Base-by-base conservation (phyloP, 2,113 vertebrate species). In the Microtus pennsylvanicus region DNA sequence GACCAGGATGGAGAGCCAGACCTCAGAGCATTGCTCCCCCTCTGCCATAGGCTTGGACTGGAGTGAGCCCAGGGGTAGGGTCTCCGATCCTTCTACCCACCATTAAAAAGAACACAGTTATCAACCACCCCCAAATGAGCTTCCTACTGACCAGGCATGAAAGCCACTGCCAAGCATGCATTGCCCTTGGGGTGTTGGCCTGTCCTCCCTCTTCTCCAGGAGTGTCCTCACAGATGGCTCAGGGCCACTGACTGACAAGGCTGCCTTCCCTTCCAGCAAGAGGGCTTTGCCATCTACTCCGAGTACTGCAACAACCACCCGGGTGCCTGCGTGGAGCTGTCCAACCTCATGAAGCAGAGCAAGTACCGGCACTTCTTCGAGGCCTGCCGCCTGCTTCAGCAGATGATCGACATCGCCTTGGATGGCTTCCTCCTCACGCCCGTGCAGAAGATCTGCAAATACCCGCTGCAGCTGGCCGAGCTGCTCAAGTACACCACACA, bases 401-500 rank as follows among this genome's bases (percentile, higher is more conserved):
- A 99, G 98, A 99, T 99, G 99, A 99, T 99, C 21, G 99, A 99
- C 98, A 99, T 99, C 91, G 99, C 99, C 72, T 99, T 99, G 2
- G 99, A 99, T 0, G 99, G 99, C 77, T 99, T 99, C 97, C 98
- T 99, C 89, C 99, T 99, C 94, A 99, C 99, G 0, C 99, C 99
- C 0, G 99, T 99, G 90, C 99, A 99, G 98, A 99, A 99, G 98
- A 99, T 99, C 98, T 99, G 99, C 97, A 99, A 99, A 98, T 99
- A 99, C 93, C 99, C 99, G 0, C 98, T 99, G 95, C 99, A 99
- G 98, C 99, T 99, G 94, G 99, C 99, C 24, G 99, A 99, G 97
- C 98, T 99, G 96, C 99, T 99, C 61, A 99, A 99, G 97, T 99
- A 99, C 96, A 99, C 99, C 80, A 99, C 99, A 7, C 99, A 99